Percentiles rank a stretch among this genome's conserved stretches.
Conservation (phyloP, 2,113 vertebrate species). For the Saiga tatarica region DNA sequence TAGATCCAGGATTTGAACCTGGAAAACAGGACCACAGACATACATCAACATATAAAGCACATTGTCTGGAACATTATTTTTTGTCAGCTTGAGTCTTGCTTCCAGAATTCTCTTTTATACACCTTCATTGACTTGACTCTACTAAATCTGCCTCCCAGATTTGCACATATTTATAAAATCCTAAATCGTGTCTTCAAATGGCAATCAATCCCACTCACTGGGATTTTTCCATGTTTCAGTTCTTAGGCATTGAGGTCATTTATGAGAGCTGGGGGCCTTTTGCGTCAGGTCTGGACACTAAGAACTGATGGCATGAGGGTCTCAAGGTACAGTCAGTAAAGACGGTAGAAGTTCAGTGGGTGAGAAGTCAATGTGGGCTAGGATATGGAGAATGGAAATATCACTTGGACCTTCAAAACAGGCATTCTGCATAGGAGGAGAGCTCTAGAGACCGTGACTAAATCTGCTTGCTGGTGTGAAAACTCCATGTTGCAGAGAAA, state of each 20-base stretch:
- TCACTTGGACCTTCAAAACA: neutral
- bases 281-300: neutral
- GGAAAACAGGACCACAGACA: neutral
- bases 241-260: neutral
- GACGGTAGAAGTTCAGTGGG: neutral
- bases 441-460: neutral
- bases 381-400: neutral
- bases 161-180: neutral
- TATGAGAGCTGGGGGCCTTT: neutral
- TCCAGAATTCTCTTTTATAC: constrained; percentile 8
- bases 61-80: neutral
- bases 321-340: neutral
- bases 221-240: neutral
- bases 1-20: neutral
- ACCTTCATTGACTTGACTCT: neutral
- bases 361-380: neutral
- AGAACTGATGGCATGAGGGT: neutral
- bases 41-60: neutral
- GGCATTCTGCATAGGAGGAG: neutral
- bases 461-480: neutral
- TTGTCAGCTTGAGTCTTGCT: neutral
- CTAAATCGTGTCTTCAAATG: neutral
- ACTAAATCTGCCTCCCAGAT: neutral
- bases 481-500: neutral
- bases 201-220: neutral